Percentiles rank a stretch among this genome's conserved stretches.
phyloP scores from a whole-genome alignment of 1,140 invertebrate genomes.

The Drosophila serrata region DNA sequence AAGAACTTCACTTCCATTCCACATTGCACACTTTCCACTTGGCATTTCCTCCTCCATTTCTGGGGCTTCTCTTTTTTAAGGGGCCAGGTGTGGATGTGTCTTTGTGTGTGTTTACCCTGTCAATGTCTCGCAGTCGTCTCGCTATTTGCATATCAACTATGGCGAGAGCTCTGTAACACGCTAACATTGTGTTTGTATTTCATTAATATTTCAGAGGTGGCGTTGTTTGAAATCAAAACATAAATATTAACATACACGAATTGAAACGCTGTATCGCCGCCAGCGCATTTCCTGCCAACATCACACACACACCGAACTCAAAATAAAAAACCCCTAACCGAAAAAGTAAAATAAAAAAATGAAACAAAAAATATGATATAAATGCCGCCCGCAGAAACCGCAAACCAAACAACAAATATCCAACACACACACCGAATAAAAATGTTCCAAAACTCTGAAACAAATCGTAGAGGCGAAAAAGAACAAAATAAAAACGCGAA shows the following conservation, averaged over 20 bases:
- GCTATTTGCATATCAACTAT: constrained; percentile 80
- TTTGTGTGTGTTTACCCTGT: constrained; percentile 33
- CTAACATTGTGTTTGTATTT: constrained; percentile 83
- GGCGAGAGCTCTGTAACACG: constrained; percentile 50
- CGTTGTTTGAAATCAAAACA: constrained; percentile 84
- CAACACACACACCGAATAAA: constrained; percentile 42
- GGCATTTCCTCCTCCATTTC: constrained; percentile 44
- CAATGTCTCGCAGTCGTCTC: constrained; percentile 63
- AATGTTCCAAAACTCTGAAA: constrained; percentile 50
- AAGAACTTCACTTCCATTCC: constrained; percentile 63
- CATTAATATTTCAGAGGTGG: constrained; percentile 84
- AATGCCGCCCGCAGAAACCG: constrained; percentile 74
- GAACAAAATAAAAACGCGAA: constrained; percentile 34
- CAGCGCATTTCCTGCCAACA: constrained; percentile 67
- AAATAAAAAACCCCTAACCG: constrained; percentile 23
- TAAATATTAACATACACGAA: constrained; percentile 84
- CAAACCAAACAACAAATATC: constrained; percentile 71
- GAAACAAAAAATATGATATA: constrained; percentile 72
- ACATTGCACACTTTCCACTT: constrained; percentile 1
- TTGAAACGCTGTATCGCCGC: constrained; percentile 80
- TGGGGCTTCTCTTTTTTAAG: constrained; percentile 62
- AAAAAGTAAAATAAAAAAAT: constrained; percentile 22
- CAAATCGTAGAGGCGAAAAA: constrained; percentile 23
- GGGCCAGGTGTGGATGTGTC: constrained; percentile 22
- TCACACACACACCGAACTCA: constrained; percentile 11